Percentiles rank a stretch among this genome's conserved stretches.
These are phyloP conservation scores for Homarus gammarus DNA, from an alignment of 2,888 invertebrate genomes.

Conservation along the genomic window DNA sequence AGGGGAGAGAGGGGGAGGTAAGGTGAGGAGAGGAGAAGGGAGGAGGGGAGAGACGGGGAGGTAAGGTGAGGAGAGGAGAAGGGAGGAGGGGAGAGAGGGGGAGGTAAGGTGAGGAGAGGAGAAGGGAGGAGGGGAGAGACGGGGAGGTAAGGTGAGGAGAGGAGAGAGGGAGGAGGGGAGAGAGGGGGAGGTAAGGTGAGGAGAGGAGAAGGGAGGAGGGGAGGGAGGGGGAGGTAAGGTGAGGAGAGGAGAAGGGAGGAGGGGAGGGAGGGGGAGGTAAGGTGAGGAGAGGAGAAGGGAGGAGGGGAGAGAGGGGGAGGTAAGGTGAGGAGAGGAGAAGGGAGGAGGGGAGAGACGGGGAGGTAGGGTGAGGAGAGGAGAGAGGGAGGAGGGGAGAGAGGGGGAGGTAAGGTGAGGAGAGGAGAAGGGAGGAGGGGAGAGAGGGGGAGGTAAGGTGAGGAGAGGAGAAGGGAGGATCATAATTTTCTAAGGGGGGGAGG, in stretches of 20 bases:
- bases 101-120: not conserved
- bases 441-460: not conserved
- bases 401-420: too few species aligned
- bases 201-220: too few species aligned
- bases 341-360: not conserved
- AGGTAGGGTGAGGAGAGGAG: not conserved
- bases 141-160: not conserved
- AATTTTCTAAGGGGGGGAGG: not conserved
- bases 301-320: not conserved
- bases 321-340: not conserved
- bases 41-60: not conserved
- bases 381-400: too few species aligned
- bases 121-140: not conserved
- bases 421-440: not conserved
- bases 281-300: not conserved
- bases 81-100: not conserved
- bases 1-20: too few species aligned
- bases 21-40: not conserved
- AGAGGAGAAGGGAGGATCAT: not conserved
- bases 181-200: too few species aligned
- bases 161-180: too few species aligned
- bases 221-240: not conserved
- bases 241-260: not conserved
- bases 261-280: not conserved
- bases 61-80: constrained; percentile 9